Percentiles rank a stretch among this genome's conserved stretches.
Evolutionary conservation across 2,888 invertebrate species (phyloP).

Genomic region (Pterostichus madidus): DNA sequence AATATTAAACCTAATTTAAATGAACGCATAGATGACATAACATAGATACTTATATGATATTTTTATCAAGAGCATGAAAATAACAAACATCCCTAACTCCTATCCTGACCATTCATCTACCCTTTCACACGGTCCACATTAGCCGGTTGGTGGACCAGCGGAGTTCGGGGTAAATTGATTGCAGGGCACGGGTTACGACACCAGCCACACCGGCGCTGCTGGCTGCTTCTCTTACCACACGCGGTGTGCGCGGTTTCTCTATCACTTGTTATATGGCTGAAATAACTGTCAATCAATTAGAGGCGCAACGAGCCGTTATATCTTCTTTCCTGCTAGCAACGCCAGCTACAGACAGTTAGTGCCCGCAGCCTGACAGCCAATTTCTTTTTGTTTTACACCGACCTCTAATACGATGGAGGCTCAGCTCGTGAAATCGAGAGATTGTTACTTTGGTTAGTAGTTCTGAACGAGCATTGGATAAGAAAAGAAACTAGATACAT

Average conservation of each 20-base stretch:
- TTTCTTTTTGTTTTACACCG: slow-evolving; percentile 48
- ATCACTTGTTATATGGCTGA: slow-evolving; percentile 60
- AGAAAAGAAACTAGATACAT: background rate
- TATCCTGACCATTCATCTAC: background rate
- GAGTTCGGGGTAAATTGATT: slow-evolving; percentile 20
- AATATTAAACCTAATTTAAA: no score
- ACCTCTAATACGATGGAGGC: slow-evolving; percentile 16
- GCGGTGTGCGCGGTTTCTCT: slow-evolving; percentile 9
- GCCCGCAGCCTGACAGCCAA: slow-evolving; percentile 47
- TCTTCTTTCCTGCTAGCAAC: slow-evolving; percentile 18
- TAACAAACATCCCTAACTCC: background rate
- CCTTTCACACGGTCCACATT: slow-evolving; percentile 45
- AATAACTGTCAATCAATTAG: slow-evolving; percentile 63
- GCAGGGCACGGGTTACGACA: slow-evolving; percentile 11
- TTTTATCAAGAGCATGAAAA: background rate
- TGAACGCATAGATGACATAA: no score
- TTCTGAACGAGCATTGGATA: background rate
- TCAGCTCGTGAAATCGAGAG: slow-evolving; percentile 42
- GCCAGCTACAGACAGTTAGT: slow-evolving; percentile 32
- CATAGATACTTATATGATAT: no score
- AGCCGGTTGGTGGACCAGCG: background rate
- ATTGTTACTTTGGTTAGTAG: slow-evolving; percentile 13
- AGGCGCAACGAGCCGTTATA: slow-evolving; percentile 36
- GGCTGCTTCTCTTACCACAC: background rate
- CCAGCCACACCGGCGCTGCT: background rate